Evolutionary conservation across 2,888 invertebrate species (phyloP), one percentile per base, ranked within the genome.

Genomic region (Eristalis arbustorum): DNA sequence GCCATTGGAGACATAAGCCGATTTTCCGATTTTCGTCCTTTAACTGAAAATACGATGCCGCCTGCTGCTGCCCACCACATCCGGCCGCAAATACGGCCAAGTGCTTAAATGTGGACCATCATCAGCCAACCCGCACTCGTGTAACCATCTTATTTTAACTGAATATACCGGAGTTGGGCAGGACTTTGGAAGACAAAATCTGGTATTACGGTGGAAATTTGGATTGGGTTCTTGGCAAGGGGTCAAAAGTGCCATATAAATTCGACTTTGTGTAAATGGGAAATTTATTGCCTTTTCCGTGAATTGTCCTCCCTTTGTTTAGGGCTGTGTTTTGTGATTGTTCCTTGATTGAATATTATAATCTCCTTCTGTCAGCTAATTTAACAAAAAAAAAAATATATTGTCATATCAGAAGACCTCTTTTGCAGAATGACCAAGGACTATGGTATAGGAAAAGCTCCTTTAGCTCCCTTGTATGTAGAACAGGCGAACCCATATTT

Each of bases 1-100:
- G 89, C 87, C 88, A 89, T 88, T 89, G 89, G 90, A 90, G 91
- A 91, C 92, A 91, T 92, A 92, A 92, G 92, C 92, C 92, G 92
- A 91, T 92, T 92, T 92, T 89, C 88, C 89, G 88, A 88, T 89
- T 88, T 89, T 84, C 74, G 82, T 78, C 84, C 80, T 80, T 83
- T 73, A 77, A 82, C 82, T 82, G 83, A 73, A 84, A 82, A 77
- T 83, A 69, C 77, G 71, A 81, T 72, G 71, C 56, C 59, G 79
- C 69, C 61, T 63, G 64, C 57, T 67, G 56, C 61, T 71, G 57
- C 62, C 66, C 89, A 88, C 83, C 85, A 80, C 78, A 88, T 56
- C 63, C 28, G 64, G 40, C 69, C 81, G 59, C 76, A 34, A 40
- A 79, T 62, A 34, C 62, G 40, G 67, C 63, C 34, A 78, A 77